Evolutionary conservation across 2,888 invertebrate species (phyloP).

Genomic region (Callyntrura guangdongensis): DNA sequence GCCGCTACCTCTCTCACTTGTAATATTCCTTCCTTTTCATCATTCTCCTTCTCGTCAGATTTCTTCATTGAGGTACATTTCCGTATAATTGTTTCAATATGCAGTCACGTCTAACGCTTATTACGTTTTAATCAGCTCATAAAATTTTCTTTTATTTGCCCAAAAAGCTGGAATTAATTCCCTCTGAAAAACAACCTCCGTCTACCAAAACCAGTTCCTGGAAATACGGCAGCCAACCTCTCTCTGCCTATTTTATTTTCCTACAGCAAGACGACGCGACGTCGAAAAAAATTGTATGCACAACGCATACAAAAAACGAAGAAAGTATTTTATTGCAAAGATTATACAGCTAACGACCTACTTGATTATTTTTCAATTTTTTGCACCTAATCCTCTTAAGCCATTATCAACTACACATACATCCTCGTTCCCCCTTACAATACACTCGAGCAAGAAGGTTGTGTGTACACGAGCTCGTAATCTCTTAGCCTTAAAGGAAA

Average conservation of each 20-base stretch:
- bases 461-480: slow-evolving; percentile 59
- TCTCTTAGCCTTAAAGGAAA: slow-evolving; percentile 53
- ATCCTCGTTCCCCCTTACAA: neutral
- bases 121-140: slow-evolving; percentile 61
- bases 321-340: slow-evolving; percentile 62
- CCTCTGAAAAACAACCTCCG: neutral
- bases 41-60: no score
- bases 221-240: neutral
- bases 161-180: no score
- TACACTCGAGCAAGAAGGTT: slow-evolving; percentile 12
- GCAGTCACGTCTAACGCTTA: neutral
- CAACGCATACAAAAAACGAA: slow-evolving; percentile 53
- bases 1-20: neutral
- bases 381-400: slow-evolving; percentile 79
- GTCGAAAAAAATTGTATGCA: neutral
- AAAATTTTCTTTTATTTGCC: slow-evolving; percentile 16
- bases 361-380: slow-evolving; percentile 82
- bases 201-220: neutral
- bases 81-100: slow-evolving; percentile 5
- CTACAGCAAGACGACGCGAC: neutral
- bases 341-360: slow-evolving; percentile 78
- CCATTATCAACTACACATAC: slow-evolving; percentile 68
- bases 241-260: neutral
- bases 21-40: neutral
- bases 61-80: no score